phyloP scores from a whole-genome alignment of 2,888 invertebrate species.

The Caenorhabditis sp. region DNA sequence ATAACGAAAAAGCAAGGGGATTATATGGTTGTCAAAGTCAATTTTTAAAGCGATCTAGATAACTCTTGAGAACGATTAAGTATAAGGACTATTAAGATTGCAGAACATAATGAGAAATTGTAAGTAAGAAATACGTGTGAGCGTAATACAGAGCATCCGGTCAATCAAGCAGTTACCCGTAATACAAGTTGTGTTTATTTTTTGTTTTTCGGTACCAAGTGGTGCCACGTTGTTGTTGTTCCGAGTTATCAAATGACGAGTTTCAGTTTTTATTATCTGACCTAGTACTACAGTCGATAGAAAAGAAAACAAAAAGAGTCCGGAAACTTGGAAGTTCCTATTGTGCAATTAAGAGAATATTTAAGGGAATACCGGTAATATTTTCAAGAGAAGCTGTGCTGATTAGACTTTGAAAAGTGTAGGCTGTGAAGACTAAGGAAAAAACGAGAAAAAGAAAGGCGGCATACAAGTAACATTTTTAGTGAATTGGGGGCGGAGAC shows the following conservation, averaged over 20 bases:
- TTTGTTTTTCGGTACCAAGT: conserved; percentile 40
- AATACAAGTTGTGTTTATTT: conserved; percentile 33
- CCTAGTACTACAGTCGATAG: conserved; percentile 30
- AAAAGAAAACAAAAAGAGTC: conserved; percentile 21
- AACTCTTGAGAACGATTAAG: too few relatives aligned
- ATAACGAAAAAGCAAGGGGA: too few relatives aligned
- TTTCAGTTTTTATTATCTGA: conserved; percentile 42
- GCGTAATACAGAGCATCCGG: conserved; percentile 51
- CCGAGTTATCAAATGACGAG: conserved; percentile 22
- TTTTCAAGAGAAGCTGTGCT: too few relatives aligned
- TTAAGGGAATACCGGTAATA: too few relatives aligned
- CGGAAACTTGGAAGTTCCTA: neutral
- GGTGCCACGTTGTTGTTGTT: conserved; percentile 35
- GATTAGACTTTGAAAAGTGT: too few relatives aligned
- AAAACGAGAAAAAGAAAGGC: conserved; percentile 24
- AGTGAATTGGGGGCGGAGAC: conserved; percentile 41
- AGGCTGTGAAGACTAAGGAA: conserved; percentile 12
- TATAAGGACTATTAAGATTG: too few relatives aligned
- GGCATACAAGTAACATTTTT: conserved; percentile 35
- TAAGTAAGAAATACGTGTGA: too few relatives aligned
- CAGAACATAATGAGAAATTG: too few relatives aligned
- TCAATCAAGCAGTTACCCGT: conserved; percentile 17
- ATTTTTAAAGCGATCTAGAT: too few relatives aligned
- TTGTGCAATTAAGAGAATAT: too few relatives aligned
- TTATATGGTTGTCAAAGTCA: too few relatives aligned